A percentile compares a stretch with the other conserved stretches of the same genome.
Evolutionary conservation across 2,888 invertebrate species (phyloP).

Genomic region (Calameuta filiformis): DNA sequence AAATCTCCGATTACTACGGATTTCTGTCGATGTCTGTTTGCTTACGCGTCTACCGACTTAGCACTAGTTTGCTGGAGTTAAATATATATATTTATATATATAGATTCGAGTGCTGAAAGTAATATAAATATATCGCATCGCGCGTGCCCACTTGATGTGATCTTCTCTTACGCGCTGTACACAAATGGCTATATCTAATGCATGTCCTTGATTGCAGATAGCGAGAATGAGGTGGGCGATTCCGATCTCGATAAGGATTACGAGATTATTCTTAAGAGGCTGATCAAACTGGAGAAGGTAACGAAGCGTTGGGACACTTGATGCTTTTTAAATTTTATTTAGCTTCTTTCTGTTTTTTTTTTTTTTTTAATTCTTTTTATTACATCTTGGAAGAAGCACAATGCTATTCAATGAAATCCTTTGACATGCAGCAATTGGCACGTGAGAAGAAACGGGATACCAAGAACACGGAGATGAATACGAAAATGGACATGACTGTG

Average conservation of each 20-base stretch:
- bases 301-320: not conserved
- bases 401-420: not conserved
- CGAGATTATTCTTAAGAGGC: constrained; percentile 55
- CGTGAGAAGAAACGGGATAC: constrained; percentile 52
- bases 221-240: constrained; percentile 59
- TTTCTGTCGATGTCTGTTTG: not conserved
- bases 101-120: not conserved
- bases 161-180: not conserved
- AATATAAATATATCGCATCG: not conserved
- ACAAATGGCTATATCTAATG: not conserved
- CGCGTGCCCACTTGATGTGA: not conserved
- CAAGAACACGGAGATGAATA: constrained; percentile 52
- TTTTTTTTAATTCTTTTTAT: not conserved
- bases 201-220: constrained; percentile 41
- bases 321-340: not conserved
- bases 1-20: not conserved
- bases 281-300: constrained; percentile 61
- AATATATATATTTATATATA: constrained; percentile 12
- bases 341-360: not conserved
- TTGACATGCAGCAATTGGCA: constrained; percentile 51
- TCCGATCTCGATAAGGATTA: constrained; percentile 52
- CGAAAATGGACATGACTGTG: constrained; percentile 53
- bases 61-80: constrained; percentile 14
- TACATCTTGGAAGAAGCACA: not conserved
- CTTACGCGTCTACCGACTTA: constrained; percentile 15